Percentiles rank a stretch among this genome's conserved stretches.
Conservation (phyloP, 2,113 vertebrate genomes). For the Acinonyx jubatus region DNA sequence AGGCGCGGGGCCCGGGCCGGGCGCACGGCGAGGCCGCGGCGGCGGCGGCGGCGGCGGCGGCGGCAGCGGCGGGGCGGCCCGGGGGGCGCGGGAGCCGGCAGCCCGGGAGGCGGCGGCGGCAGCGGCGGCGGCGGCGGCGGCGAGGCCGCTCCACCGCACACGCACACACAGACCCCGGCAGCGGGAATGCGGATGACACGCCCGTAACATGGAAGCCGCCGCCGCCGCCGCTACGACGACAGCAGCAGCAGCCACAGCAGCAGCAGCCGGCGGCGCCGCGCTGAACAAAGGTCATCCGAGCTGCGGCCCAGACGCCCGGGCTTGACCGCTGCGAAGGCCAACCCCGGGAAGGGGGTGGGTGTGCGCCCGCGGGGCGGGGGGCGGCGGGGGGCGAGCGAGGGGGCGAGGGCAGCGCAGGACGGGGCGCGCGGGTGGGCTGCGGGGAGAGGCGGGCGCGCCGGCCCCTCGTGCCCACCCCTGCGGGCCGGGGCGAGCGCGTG, state of each 20-base stretch:
- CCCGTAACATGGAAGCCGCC: constrained; percentile 74
- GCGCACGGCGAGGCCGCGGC: constrained; percentile 53
- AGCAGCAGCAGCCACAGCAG: constrained; percentile 62
- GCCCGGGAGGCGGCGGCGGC: neutral
- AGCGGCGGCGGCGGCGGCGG: constrained; percentile 45
- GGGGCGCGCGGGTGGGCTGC: constrained; percentile 52
- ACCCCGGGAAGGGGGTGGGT: constrained; percentile 67
- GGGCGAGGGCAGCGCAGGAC: neutral
- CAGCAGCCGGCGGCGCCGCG: constrained; percentile 70
- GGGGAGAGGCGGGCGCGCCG: constrained; percentile 5
- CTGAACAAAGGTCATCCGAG: constrained; percentile 78
- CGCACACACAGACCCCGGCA: constrained; percentile 70
- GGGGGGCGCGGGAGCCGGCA: constrained; percentile 6
- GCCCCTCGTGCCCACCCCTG: constrained; percentile 57
- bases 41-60: neutral
- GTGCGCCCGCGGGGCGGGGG: constrained; percentile 43
- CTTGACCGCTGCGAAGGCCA: constrained; percentile 74
- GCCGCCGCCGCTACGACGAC: constrained; percentile 55
- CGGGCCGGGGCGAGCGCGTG: constrained; percentile 14
- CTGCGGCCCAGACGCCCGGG: constrained; percentile 74
- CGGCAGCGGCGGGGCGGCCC: constrained; percentile 29
- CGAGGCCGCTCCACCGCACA: constrained; percentile 63
- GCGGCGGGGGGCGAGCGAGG: neutral
- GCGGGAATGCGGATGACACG: constrained; percentile 73
- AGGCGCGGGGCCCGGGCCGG: constrained; percentile 63